Percentiles rank a stretch among this genome's conserved stretches.
Evolutionary conservation across 2,113 vertebrate species (phyloP).

Genomic region (Trematocara macrostoma): DNA sequence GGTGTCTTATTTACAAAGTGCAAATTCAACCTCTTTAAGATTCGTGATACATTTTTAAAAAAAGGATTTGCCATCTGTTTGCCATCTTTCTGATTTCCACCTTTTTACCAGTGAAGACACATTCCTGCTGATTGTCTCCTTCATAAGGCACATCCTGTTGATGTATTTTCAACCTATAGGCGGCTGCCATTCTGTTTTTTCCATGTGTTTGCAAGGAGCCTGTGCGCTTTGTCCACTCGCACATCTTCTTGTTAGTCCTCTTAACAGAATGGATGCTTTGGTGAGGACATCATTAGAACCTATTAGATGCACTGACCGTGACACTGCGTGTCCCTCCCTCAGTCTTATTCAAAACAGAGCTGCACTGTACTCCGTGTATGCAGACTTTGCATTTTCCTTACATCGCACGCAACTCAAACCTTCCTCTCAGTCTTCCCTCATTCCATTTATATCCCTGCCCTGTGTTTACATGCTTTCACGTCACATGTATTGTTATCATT

Average conservation of each 20-base stretch:
- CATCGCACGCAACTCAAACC: neutral
- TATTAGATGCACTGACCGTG: constrained; percentile 49
- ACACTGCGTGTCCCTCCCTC: constrained; percentile 10
- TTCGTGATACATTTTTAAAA: neutral
- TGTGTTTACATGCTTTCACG: neutral
- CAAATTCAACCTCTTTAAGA: neutral
- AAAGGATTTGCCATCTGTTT: neutral
- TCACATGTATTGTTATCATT: neutral
- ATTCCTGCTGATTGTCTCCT: constrained; percentile 16
- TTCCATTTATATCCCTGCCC: neutral
- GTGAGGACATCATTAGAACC: constrained; percentile 43
- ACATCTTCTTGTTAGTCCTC: constrained; percentile 40
- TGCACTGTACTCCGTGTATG: constrained; percentile 27
- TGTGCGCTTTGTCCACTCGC: neutral
- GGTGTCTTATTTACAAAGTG: neutral
- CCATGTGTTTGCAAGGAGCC: neutral
- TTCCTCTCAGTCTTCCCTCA: neutral
- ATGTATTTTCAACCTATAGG: constrained; percentile 18
- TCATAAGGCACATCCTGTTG: neutral
- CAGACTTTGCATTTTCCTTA: neutral
- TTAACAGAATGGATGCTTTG: constrained; percentile 10
- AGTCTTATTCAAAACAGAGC: constrained; percentile 8
- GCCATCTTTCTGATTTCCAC: neutral
- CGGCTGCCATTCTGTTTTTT: neutral
- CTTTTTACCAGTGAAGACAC: neutral